Evolutionary conservation across 2,113 vertebrate species (phyloP), one percentile per base, ranked within the genome.

Genomic region (Chamaetylas fuelleborni): DNA sequence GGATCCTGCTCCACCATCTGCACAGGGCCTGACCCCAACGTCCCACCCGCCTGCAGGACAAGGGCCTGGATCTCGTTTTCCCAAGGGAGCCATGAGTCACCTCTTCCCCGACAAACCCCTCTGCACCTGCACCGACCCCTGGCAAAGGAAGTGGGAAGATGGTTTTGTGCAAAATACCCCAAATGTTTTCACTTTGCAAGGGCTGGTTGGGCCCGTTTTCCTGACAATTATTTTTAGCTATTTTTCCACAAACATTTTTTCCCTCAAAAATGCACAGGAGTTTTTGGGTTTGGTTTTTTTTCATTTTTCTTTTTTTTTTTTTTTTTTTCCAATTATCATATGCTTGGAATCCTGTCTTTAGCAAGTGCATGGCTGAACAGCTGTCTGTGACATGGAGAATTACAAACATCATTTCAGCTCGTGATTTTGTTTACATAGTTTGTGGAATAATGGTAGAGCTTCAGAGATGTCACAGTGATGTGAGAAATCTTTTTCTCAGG

Each of bases 321-420:
- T 33, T 81, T 72, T n/a, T 56, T 31, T 62, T 36, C 18, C 10
- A 81, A 47, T 89, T 72, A 93, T 86, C 82, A 73, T 83, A 38
- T 86, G 54, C 64, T 94, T 88, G 90, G 71, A 93, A 88, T 73
- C 86, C 51, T 78, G 76, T 92, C 80, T 86, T 86, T 83, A 96
- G 91, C 88, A 97, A 95, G 94, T 94, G 91, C 72, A 93, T 50
- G 80, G 82, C 86, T 70, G 72, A 94, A 86, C 79, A 95, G 78
- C 87, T 96, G 87, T 56, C 87, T 86, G 51, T 77, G 91, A 90
- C 92, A 90, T 70, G 94, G 86, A 77, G 71, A 83, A 90, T 80
- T 94, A 18, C 95, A 88, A 96, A 94, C 82, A 85, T n/a, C 33
- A 86, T 81, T 95, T 91, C 79, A 67, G 34, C 51, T 92, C 53